Percentiles rank a stretch among this genome's conserved stretches.
These are phyloP conservation scores for Dolichoris vasculosae DNA, from an alignment of 1,140 invertebrate genomes.

Conservation along the genomic window DNA sequence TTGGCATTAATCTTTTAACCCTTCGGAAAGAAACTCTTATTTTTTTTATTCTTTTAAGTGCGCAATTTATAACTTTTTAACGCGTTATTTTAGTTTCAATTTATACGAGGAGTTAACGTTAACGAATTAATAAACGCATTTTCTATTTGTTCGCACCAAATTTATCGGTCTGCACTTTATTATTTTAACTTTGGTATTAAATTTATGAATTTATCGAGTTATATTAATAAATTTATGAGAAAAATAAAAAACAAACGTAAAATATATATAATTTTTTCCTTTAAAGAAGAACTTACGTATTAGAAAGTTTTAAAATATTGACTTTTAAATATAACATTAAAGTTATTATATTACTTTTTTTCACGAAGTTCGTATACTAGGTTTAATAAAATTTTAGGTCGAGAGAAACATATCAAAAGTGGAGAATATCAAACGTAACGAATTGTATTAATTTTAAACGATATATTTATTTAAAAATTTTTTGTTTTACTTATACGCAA, in stretches of 20 bases:
- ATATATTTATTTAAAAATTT: no score
- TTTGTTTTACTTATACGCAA: no score
- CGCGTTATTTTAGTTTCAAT: no score
- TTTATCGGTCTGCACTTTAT: background rate
- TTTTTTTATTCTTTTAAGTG: no score
- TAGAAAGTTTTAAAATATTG: background rate
- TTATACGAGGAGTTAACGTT: background rate
- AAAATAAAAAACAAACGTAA: background rate
- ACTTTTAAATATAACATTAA: background rate
- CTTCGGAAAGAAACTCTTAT: no score
- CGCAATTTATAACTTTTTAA: no score
- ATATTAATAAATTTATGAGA: background rate
- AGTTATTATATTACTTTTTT: background rate
- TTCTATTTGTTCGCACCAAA: background rate
- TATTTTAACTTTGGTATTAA: background rate
- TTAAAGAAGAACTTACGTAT: background rate
- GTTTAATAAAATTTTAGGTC: no score
- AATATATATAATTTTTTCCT: background rate
- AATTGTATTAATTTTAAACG: no score
- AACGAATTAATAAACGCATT: background rate
- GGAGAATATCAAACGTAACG: no score
- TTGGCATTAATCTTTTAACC: no score
- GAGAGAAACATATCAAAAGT: no score
- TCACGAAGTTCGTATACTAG: no score
- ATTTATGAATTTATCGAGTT: background rate